These are phyloP conservation scores for Euclidia mi DNA, from an alignment of 2,888 invertebrate species.

Conservation along the genomic window DNA sequence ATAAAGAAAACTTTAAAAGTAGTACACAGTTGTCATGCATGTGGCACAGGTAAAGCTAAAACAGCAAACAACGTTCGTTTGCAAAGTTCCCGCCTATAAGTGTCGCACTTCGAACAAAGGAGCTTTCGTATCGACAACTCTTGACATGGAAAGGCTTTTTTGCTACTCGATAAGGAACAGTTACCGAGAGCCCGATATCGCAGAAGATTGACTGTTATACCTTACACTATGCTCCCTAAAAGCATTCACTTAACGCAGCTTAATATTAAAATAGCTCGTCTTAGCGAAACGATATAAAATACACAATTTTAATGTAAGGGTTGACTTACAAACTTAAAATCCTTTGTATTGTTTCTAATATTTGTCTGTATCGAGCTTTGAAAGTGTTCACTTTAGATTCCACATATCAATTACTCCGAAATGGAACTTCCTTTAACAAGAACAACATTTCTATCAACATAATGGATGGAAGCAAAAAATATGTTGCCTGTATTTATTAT, in stretches of 20 bases:
- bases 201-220: slow-evolving; percentile 67
- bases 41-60: slow-evolving; percentile 29
- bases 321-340: too few relatives aligned
- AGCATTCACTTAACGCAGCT: slow-evolving; percentile 64
- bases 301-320: slow-evolving; percentile 37
- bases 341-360: background rate
- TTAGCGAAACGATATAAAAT: slow-evolving; percentile 39
- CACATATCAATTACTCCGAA: slow-evolving; percentile 5
- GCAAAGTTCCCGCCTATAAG: slow-evolving; percentile 50
- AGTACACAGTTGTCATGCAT: background rate
- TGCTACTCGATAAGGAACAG: slow-evolving; percentile 81
- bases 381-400: background rate
- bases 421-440: background rate
- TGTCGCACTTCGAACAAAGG: slow-evolving; percentile 77
- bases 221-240: slow-evolving; percentile 72
- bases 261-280: slow-evolving; percentile 55
- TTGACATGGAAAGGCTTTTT: slow-evolving; percentile 88
- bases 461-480: slow-evolving; percentile 6
- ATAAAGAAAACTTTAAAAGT: background rate
- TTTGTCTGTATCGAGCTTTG: background rate
- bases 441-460: slow-evolving; percentile 1
- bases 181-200: slow-evolving; percentile 67
- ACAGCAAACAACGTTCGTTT: slow-evolving; percentile 39
- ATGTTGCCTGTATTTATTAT: slow-evolving; percentile 4
- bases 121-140: slow-evolving; percentile 80